Evolutionary conservation across 1,140 invertebrate genomes (phyloP).

Genomic region (Drosophila repletoides): DNA sequence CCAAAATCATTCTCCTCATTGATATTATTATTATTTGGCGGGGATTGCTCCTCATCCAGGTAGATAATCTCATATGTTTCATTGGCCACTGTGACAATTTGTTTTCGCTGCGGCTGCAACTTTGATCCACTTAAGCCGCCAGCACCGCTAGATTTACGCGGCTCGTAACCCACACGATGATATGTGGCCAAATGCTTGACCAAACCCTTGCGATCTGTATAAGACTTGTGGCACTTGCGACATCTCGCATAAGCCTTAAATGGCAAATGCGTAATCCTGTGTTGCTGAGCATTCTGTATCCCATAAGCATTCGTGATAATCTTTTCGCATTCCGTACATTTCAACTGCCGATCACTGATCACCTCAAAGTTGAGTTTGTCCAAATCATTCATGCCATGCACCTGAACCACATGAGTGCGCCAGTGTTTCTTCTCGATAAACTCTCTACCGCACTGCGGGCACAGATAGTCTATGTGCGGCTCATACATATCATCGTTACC

Average conservation of each 20-base stretch:
- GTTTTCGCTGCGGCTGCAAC: conserved; percentile 46
- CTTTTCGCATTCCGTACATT: conserved; percentile 71
- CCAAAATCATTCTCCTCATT: conserved; percentile 68
- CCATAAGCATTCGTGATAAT: conserved; percentile 79
- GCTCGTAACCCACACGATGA: conserved; percentile 57
- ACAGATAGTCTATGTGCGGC: conserved; percentile 73
- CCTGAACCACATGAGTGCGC: conserved; percentile 69
- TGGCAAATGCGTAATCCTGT: conserved; percentile 71
- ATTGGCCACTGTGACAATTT: conserved; percentile 64
- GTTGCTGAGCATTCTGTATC: conserved; percentile 78
- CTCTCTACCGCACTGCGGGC: conserved; percentile 72
- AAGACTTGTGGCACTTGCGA: conserved; percentile 69
- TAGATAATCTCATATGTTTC: conserved; percentile 74
- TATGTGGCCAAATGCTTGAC: conserved; percentile 71
- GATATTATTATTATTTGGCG: conserved; percentile 18
- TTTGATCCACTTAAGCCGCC: background rate
- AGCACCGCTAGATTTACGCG: conserved; percentile 10
- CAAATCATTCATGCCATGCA: conserved; percentile 69
- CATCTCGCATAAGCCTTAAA: conserved; percentile 72
- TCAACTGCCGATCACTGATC: conserved; percentile 66
- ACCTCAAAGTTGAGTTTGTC: conserved; percentile 65
- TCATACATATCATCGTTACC: conserved; percentile 65
- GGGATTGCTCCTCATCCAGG: conserved; percentile 57
- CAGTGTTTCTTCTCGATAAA: conserved; percentile 75
- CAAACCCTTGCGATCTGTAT: conserved; percentile 74